Base-by-base conservation (phyloP, 2,888 invertebrate genomes). In the Scaptomyza parva region DNA sequence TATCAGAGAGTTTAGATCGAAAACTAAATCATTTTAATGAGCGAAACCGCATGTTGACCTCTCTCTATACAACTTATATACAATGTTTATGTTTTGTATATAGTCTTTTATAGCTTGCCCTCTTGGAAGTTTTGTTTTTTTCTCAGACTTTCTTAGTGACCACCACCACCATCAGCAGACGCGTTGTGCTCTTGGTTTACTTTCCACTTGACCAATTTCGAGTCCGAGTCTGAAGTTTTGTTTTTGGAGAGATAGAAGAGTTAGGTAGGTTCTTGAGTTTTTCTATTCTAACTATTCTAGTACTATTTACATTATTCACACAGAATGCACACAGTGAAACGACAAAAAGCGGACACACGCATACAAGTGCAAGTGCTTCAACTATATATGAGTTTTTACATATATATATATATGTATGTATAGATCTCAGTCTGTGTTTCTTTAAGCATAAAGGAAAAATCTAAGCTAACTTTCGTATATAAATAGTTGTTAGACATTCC, bases 161-260 rank as follows among this genome's bases (percentile, higher is more conserved):
- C 69, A 68, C 9, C 17, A 17, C 4, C 20, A n/a, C 33, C n/a
- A 14, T n/a, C 6, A 33, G 4, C 41, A 12, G 44, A 37, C 28
- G 45, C 69, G 63, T 58, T 53, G 57, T 60, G 45, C 74, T 86
- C 72, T 86, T 85, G 84, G 87, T 78, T 88, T 69, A 85, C 88
- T 85, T 85, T 85, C 84, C 84, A 85, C 82, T 85, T 85, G 84
- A 85, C 88, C 84, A 85, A 85, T 86, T 84, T 65, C 66, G 65
- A 76, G 70, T 67, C 55, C 64, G 71, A 84, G 78, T 72, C 83
- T 54, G 70, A 63, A n/a, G 43, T 48, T 52, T 47, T n/a, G n/a
- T n/a, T n/a, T 44, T 48, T 37, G 40, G 11, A 17, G 37, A 37
- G 37, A n/a, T n/a, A 3, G 17, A 4, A 17, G 37, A 14, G 35